These are phyloP conservation scores for Melieria picta DNA, from an alignment of 2,888 invertebrate species.

Conservation along the genomic window DNA sequence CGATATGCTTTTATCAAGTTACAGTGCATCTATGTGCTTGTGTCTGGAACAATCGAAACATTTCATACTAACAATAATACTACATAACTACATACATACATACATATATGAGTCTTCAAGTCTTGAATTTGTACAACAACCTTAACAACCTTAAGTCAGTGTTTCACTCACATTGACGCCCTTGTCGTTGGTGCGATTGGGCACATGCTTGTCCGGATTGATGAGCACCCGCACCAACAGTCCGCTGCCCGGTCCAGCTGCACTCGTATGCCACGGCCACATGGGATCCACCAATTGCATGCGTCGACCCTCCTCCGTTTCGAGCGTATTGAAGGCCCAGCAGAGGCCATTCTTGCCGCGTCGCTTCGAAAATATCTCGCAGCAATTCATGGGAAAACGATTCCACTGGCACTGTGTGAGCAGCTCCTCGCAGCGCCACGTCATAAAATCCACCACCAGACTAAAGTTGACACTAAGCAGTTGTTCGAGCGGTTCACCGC, in stretches of 20 bases:
- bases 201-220: slow-evolving; percentile 53
- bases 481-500: slow-evolving; percentile 46
- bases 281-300: slow-evolving; percentile 48
- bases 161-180: slow-evolving; percentile 50
- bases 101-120: background rate
- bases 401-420: slow-evolving; percentile 66
- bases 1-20: no score
- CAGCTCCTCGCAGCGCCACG: slow-evolving; percentile 65
- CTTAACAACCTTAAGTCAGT: no score
- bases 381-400: slow-evolving; percentile 62
- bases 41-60: background rate
- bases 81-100: background rate
- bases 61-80: background rate
- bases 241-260: slow-evolving; percentile 54
- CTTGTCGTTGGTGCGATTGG: slow-evolving; percentile 48
- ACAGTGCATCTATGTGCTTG: no score
- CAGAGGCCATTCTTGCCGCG: slow-evolving; percentile 67
- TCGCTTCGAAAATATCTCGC: slow-evolving; percentile 66
- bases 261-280: slow-evolving; percentile 57
- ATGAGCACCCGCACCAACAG: slow-evolving; percentile 50
- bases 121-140: no score
- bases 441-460: slow-evolving; percentile 57
- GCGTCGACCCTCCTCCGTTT: slow-evolving; percentile 51
- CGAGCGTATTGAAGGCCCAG: slow-evolving; percentile 67
- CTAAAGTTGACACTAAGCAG: slow-evolving; percentile 59